Base-by-base conservation (phyloP, 2,113 vertebrate genomes). In the Rhea americana region DNA sequence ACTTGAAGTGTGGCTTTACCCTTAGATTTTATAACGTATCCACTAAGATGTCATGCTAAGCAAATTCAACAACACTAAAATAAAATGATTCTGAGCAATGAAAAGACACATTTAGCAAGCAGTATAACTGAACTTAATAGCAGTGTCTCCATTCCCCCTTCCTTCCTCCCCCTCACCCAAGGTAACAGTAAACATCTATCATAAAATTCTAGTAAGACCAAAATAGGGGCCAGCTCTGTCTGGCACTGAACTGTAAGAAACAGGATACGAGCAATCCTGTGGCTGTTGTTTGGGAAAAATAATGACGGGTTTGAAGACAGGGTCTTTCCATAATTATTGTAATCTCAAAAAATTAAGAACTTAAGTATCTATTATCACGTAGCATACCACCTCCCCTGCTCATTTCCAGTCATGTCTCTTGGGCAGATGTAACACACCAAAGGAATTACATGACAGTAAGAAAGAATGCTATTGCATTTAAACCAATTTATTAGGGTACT, bases 221-320 rank as follows among this genome's bases (percentile, higher is more conserved):
- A 74, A 74, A 32, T 12, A 51, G 74, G 39, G 61, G 13, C 17
- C 85, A 74, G 26, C 26, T 77, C 56, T 59, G 58, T 39, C 19
- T 26, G n/a, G n/a, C 50, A 43, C 17, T 15, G 12, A 79, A 62
- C 39, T 58, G 50, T 19, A 85, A 41, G 32, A 48, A 72, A 70
- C 2, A 75, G 35, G 62, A 72, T 72, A 90, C 76, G 74, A 91
- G 51, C 19, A 82, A 66, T 12, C 22, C 87, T 12, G 74, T 45
- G 56, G 32, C 48, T 94, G 56, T 76, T 73, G 89, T 78, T 50
- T 87, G 73, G 91, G 56, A 78, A 78, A 91, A 67, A 13, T 94
- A 91, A 94, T 88, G 79, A 81, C 47, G 80, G 82, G 72, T 45
- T 50, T 59, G 41, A 85, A 39, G 53, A 62, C 0, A 85, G 67